Evolutionary conservation across 2,797 vertebrate species (phyloP).

Genomic region (Callimico goeldii): DNA sequence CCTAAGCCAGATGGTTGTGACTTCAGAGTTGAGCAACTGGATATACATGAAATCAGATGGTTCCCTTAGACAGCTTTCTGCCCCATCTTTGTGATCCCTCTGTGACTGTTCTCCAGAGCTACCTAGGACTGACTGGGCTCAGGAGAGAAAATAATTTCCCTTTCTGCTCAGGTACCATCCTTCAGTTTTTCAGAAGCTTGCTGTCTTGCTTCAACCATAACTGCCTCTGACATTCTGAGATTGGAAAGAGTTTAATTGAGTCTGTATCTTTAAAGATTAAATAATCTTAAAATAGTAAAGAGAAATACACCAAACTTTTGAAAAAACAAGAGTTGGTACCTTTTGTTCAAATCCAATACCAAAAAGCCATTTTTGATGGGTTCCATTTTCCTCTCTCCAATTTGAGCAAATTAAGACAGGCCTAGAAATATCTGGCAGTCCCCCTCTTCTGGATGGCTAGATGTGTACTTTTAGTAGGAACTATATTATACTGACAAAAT

Average conservation of each 20-base stretch:
- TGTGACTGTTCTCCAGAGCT: background rate
- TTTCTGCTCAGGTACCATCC: background rate
- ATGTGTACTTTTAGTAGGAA: conserved; percentile 31
- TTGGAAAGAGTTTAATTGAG: background rate
- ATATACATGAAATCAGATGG: background rate
- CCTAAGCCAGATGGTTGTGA: background rate
- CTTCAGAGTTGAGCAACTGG: background rate
- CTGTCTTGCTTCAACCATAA: background rate
- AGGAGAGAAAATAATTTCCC: conserved; percentile 6
- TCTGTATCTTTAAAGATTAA: conserved; percentile 27
- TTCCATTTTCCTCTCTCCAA: background rate
- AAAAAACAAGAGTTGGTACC: background rate
- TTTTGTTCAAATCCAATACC: conserved; percentile 6
- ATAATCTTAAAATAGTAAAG: conserved; percentile 24
- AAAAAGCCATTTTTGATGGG: background rate
- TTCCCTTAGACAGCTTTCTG: background rate
- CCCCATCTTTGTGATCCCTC: background rate
- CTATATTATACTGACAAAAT: background rate
- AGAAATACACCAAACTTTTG: background rate
- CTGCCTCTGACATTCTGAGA: background rate
- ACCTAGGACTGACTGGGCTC: background rate
- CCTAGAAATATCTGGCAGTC: background rate
- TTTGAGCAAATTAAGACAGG: background rate
- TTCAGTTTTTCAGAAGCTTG: conserved; percentile 21
- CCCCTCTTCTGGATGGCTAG: background rate